phyloP scores from a whole-genome alignment of 2,888 invertebrate species.

The Drosophila paramelanica region DNA sequence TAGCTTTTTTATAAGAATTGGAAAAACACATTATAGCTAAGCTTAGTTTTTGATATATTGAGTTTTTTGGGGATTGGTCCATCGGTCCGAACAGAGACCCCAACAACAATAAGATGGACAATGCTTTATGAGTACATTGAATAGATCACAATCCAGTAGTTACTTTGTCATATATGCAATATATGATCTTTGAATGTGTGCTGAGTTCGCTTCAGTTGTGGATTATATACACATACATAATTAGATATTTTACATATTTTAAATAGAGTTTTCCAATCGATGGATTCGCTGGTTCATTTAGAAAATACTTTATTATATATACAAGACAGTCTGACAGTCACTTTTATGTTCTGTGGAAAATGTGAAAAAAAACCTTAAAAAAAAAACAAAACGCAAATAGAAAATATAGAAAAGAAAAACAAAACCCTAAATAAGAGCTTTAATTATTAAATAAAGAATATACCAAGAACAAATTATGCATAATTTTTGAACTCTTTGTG shows the following conservation, averaged over 20 bases:
- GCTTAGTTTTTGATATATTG: conserved; percentile 73
- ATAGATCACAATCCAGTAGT: conserved; percentile 76
- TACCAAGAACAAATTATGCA: conserved; percentile 52
- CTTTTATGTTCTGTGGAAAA: conserved; percentile 58
- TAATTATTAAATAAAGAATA: conserved; percentile 80
- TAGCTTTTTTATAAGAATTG: conserved; percentile 56
- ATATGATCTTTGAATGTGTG: conserved; percentile 62
- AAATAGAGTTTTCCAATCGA: conserved; percentile 66
- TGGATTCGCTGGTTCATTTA: conserved; percentile 44
- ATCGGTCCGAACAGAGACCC: conserved; percentile 16
- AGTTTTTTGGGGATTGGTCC: conserved; percentile 37
- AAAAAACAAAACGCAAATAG: conserved; percentile 31
- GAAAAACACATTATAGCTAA: conserved; percentile 42
- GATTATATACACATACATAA: conserved; percentile 22
- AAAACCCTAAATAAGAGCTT: conserved; percentile 81
- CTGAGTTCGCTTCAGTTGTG: conserved; percentile 74
- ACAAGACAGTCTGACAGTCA: conserved; percentile 51
- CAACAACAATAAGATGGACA: conserved; percentile 39
- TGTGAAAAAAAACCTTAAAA: conserved; percentile 12
- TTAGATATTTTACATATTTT: conserved; percentile 68
- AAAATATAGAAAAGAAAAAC: conserved; percentile 24
- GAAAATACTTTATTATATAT: conserved; percentile 40
- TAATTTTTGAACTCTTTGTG: not conserved
- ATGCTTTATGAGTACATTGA: conserved; percentile 51
- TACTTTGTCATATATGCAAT: conserved; percentile 76